phyloP scores from a whole-genome alignment of 2,797 vertebrate genomes.

The Ctenopoma kingsleyae region DNA sequence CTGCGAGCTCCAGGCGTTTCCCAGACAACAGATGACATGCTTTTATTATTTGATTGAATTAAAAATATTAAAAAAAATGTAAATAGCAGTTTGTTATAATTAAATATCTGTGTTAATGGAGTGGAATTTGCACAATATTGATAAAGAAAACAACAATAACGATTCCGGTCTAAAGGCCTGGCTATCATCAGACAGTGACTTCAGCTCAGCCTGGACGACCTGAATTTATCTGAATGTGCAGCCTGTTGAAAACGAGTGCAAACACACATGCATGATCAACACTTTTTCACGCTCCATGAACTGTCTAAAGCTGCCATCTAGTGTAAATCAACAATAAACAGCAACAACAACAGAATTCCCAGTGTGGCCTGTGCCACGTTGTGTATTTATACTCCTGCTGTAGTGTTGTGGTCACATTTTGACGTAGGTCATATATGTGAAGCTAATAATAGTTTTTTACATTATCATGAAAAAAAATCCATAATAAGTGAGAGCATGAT shows the following conservation, averaged over 20 bases:
- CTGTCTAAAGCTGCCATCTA: constrained; percentile 87
- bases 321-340: constrained; percentile 79
- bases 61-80: neutral
- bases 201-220: neutral
- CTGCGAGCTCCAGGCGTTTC: neutral
- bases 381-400: neutral
- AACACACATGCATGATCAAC: constrained; percentile 24
- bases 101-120: neutral
- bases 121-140: neutral
- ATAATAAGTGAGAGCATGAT: neutral
- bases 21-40: neutral
- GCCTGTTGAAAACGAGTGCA: neutral
- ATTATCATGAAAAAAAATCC: neutral
- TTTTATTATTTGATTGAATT: neutral
- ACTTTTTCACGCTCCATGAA: constrained; percentile 46
- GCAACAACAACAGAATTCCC: constrained; percentile 59
- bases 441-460: neutral
- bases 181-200: neutral
- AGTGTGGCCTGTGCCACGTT: too few species aligned
- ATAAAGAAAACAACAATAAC: neutral
- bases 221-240: neutral
- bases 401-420: neutral
- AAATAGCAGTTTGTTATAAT: neutral
- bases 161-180: neutral
- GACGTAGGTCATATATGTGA: neutral